Conservation (phyloP, 2,797 vertebrate genomes). For the Hybognathus amarus region DNA sequence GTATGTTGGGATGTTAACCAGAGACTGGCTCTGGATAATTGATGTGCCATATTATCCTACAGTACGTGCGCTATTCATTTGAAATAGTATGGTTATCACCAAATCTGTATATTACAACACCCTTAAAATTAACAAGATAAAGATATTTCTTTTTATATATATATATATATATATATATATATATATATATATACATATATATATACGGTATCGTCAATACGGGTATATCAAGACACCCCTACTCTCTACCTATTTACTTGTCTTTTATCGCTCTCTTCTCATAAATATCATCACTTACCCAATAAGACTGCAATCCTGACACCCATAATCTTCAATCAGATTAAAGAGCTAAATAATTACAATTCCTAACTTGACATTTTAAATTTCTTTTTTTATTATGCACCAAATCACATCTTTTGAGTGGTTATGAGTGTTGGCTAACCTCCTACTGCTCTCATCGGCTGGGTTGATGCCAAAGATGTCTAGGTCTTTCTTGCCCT, state of each 20-base stretch:
- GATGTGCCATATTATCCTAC: not conserved
- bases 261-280: not conserved
- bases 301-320: not conserved
- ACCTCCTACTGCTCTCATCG: conserved; percentile 97
- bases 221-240: too few species aligned
- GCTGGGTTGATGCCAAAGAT: conserved; percentile 95
- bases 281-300: not conserved
- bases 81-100: not conserved
- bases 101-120: too few species aligned
- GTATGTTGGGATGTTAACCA: not conserved
- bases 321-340: not conserved
- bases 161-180: too few species aligned
- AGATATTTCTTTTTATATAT: too few species aligned
- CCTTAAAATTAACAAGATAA: too few species aligned
- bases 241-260: not conserved
- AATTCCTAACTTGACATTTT: not conserved
- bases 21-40: too few species aligned
- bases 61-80: too few species aligned
- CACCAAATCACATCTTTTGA: not conserved
- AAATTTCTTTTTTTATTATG: not conserved
- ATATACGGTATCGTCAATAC: too few species aligned
- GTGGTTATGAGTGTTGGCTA: conserved; percentile 23
- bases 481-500: conserved; percentile 92
- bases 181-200: too few species aligned
- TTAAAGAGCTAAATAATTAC: not conserved